phyloP scores from a whole-genome alignment of 2,113 vertebrate species.

The Podocnemis expansa region DNA sequence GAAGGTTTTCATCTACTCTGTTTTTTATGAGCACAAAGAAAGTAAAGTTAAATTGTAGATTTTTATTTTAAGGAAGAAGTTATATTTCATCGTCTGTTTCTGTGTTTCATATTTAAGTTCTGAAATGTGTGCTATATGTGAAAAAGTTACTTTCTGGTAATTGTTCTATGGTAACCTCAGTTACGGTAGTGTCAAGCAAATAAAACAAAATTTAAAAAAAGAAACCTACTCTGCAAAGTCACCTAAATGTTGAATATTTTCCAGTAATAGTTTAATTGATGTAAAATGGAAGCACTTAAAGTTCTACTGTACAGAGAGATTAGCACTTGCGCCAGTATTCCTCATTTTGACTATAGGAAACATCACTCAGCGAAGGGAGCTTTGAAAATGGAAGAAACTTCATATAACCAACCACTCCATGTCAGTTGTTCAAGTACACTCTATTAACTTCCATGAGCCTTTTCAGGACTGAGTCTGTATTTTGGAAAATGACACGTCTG shows the following conservation, averaged over 20 bases:
- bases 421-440: not conserved
- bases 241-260: not conserved
- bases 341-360: rapidly evolving
- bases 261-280: not conserved
- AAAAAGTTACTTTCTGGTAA: not conserved
- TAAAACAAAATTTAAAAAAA: not conserved
- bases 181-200: not conserved
- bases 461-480: not conserved
- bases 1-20: slow-evolving; percentile 4
- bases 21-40: slow-evolving; percentile 14
- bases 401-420: not conserved
- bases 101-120: not conserved
- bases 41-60: slow-evolving; percentile 41
- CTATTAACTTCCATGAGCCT: not conserved
- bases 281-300: not conserved
- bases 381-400: not conserved
- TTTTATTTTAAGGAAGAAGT: slow-evolving; percentile 41
- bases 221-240: not conserved
- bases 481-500: not conserved
- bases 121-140: not conserved
- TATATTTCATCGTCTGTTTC: not conserved
- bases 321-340: not conserved
- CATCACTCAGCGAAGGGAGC: not conserved
- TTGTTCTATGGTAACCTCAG: not conserved
- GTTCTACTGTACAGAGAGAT: not conserved